Conservation (phyloP, 1,140 invertebrate species). For the Drosophila navojoa region DNA sequence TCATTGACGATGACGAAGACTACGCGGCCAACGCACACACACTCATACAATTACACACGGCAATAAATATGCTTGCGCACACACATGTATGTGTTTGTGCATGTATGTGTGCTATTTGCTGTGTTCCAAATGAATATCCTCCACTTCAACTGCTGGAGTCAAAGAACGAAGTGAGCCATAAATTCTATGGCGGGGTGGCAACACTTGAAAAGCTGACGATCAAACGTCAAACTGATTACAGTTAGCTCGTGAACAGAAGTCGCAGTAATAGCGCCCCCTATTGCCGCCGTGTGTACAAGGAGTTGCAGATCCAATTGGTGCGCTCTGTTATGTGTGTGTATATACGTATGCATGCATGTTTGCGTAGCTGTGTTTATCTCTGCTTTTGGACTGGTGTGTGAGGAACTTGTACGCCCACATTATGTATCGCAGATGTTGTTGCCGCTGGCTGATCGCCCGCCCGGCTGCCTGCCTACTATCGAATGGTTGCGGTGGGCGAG, state of each 20-base stretch:
- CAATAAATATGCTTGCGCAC: slow-evolving; percentile 3
- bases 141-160: slow-evolving; percentile 22
- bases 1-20: slow-evolving; percentile 74
- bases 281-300: slow-evolving; percentile 31
- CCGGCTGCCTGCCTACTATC: background rate
- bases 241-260: background rate
- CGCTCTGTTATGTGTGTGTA: background rate
- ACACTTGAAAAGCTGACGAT: slow-evolving; percentile 34
- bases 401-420: slow-evolving; percentile 60
- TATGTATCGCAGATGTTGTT: slow-evolving; percentile 57
- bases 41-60: slow-evolving; percentile 7
- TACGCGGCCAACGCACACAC: slow-evolving; percentile 46
- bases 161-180: slow-evolving; percentile 21
- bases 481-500: slow-evolving; percentile 44
- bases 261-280: background rate
- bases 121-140: slow-evolving; percentile 33
- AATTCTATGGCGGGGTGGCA: slow-evolving; percentile 19
- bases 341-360: slow-evolving; percentile 8
- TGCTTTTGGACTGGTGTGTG: slow-evolving; percentile 26
- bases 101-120: slow-evolving; percentile 32
- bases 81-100: slow-evolving; percentile 4
- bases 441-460: slow-evolving; percentile 11
- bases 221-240: slow-evolving; percentile 40
- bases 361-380: slow-evolving; percentile 41
- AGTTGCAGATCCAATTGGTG: slow-evolving; percentile 30